Evolutionary conservation across 2,888 invertebrate species (phyloP), one percentile per base, ranked within the genome.

Genomic region (Spatulosminthurus flaviceps): DNA sequence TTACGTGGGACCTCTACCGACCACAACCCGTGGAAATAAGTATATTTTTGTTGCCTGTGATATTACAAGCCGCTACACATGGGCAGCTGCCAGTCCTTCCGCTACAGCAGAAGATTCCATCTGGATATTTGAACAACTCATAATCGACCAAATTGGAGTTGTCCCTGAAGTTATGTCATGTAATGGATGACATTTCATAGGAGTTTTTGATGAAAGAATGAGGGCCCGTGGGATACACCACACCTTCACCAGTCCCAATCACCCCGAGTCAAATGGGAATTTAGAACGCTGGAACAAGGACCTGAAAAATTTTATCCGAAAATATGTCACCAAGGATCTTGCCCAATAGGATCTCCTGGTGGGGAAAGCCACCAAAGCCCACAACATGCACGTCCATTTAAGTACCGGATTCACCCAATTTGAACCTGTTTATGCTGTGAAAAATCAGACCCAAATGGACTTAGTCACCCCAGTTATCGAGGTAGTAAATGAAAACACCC

Each of bases 1-100:
- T 34, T 79, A 24, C 21, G 67, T 79, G 5, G 74, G 79, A 0
- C 79, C 79, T 2, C 5, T 51, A 2, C 2, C 5, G 5, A 5
- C 51, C 51, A 5, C 51, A 9, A 11, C 51, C 2, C 5, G 16
- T 9, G 51, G 51, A 2, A 13, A 51, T n/a, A 13, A 51, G 19
- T 51, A 9, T n/a, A 51, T 51, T 51, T 51, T 51, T 51, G 51
- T 51, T 5, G 51, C 51, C 51, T 11, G 5, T 16, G 51, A 51
- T n/a, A 5, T 11, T 19, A 51, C 51, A 1, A 51, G 19, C 4
- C 5, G 51, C 1, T 51, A 9, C 16, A 19, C 51, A 19, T 51
- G 51, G 51, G 51, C 51, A 9, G 34, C 34, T 9, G n/a, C n/a
- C n/a, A 13, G 13, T 7, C 1, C 51, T 19, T 51, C 51, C 2